Percentiles rank a stretch among this genome's conserved stretches.
phyloP scores from a whole-genome alignment of 2,888 invertebrate species.

The Clitarchus hookeri region DNA sequence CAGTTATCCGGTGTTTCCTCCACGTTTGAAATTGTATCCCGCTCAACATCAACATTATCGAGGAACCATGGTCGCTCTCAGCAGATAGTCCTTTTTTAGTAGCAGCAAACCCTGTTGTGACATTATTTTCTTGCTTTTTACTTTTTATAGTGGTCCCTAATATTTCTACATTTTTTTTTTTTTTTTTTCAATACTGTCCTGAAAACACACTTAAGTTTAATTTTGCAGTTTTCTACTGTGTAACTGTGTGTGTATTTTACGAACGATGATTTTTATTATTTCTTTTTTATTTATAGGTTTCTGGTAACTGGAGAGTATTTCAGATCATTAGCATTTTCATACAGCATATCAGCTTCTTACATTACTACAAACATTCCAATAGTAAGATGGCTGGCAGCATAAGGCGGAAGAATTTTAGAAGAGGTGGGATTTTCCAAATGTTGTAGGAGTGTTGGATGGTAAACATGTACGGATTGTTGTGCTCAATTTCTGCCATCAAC shows the following conservation, averaged over 20 bases:
- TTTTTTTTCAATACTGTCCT: slow-evolving; percentile 3
- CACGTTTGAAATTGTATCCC: neutral
- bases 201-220: neutral
- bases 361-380: slow-evolving; percentile 23
- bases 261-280: neutral
- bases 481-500: too few species aligned
- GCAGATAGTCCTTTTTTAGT: neutral
- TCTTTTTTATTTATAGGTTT: slow-evolving; percentile 10
- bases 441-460: slow-evolving; percentile 31
- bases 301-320: slow-evolving; percentile 30
- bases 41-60: slow-evolving; percentile 10
- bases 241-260: neutral
- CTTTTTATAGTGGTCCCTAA: neutral
- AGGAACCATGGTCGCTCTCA: slow-evolving; percentile 15
- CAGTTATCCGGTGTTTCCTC: neutral
- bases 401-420: slow-evolving; percentile 27
- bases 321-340: slow-evolving; percentile 8
- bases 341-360: slow-evolving; percentile 21
- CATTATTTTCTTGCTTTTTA: neutral
- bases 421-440: slow-evolving; percentile 30
- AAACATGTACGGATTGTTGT: slow-evolving; percentile 28
- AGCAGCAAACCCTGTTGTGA: neutral
- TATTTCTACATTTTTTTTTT: neutral
- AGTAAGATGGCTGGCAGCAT: slow-evolving; percentile 23
- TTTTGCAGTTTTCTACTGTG: too few species aligned